phyloP scores from a whole-genome alignment of 2,888 invertebrate genomes.

The Augiades crinisus region DNA sequence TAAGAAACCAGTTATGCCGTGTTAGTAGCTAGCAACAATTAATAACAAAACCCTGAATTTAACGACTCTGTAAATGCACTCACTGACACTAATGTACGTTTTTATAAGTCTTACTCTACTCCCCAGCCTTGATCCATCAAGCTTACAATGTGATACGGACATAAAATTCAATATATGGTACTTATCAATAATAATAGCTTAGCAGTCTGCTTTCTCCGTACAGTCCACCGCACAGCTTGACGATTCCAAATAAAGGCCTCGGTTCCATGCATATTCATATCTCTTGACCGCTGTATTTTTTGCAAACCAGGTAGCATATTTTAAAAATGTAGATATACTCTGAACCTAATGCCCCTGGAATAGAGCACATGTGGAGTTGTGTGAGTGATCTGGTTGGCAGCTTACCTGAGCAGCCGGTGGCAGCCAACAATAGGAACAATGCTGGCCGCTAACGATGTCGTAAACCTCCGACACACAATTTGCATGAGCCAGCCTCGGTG shows the following conservation, averaged over 20 bases:
- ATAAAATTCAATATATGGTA: not conserved
- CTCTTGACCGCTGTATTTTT: conserved; percentile 17
- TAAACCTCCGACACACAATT: conserved; percentile 17
- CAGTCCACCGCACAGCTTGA: conserved; percentile 15
- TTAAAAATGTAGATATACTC: not conserved
- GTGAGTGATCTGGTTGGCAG: not conserved
- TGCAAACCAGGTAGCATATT: conserved; percentile 12
- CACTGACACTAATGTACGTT: not conserved
- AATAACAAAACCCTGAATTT: not conserved
- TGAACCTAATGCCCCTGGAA: conserved; percentile 2
- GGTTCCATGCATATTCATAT: conserved; percentile 18
- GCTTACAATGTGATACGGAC: not conserved
- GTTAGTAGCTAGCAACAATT: no score
- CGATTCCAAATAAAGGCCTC: conserved; percentile 15
- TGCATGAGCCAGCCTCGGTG: not conserved
- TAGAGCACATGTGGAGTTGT: not conserved
- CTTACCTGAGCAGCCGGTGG: conserved; percentile 11
- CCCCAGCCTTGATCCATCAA: not conserved
- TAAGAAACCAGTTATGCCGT: no score
- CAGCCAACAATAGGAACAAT: conserved; percentile 10
- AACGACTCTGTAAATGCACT: not conserved
- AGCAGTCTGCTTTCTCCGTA: conserved; percentile 15
- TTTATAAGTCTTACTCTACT: no score
- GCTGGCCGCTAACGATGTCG: conserved; percentile 15
- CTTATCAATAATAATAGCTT: conserved; percentile 12